Base-by-base conservation (phyloP, 2,888 invertebrate genomes). In the Pachycephus smyrnensis region DNA sequence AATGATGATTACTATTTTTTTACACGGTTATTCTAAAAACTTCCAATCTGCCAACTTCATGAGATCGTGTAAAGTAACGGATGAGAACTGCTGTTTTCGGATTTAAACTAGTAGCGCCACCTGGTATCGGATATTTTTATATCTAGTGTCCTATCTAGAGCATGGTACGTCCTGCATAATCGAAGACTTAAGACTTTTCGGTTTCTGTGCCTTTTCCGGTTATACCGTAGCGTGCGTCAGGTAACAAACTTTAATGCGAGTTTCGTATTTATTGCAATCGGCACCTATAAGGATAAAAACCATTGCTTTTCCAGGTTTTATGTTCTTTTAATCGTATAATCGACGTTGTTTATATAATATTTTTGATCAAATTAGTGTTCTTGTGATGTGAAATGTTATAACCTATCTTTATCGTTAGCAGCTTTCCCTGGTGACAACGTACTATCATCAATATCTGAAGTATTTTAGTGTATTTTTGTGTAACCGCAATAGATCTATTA, bases 131-230 rank as follows among this genome's bases (percentile, higher is more conserved):
- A 23, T 23, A 23, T 55, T 23, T 55, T 55, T 55, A 9, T 23
- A 15, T 23, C 6, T 55, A 55, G 23, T 55, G 23, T 55, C 55
- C 55, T 55, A 55, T 55, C 55, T 55, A 55, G 55, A 23, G 23
- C 23, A 55, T 9, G 15, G 23, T 23, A n/a, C 31, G 30, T n/a
- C 71, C 73, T 76, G 31, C 76, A 68, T 73, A 75, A 73, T 40
- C 68, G 68, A 76, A 75, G 78, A 37, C 69, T 12, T 68, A 69
- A 78, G 36, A 76, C 71, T 78, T 80, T 75, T 80, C 79, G 78
- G 78, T 81, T 40, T 82, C 78, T 78, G 82, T 81, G 79, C 82
- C 88, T 87, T 89, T 89, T 90, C 89, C 87, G 87, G 88, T 88
- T 85, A 81, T 84, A 79, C 85, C 78, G 83, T 85, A 86, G 81